Percentiles rank a stretch among this genome's conserved stretches.
Conservation (phyloP, 1,140 invertebrate genomes). For the Sinonovacula constricta region DNA sequence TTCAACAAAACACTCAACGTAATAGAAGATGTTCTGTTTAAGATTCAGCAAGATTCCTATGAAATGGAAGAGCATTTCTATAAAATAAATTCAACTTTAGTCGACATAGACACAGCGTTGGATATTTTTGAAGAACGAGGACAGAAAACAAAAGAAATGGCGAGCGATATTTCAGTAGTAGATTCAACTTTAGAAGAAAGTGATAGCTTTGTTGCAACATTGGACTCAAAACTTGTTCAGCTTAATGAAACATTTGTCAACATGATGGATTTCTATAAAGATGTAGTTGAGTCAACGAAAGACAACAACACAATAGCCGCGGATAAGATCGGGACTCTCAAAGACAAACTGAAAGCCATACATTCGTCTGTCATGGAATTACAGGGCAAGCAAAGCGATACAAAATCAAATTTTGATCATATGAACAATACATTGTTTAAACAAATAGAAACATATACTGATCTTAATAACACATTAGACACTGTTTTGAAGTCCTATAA, state of each 20-base stretch:
- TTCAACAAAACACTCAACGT: slow-evolving; percentile 39
- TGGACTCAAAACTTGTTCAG: neutral
- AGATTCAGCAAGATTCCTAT: slow-evolving; percentile 23
- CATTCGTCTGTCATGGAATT: neutral
- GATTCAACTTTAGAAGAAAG: neutral
- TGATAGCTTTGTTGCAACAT: neutral
- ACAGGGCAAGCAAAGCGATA: neutral
- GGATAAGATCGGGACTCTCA: neutral
- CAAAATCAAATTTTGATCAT: neutral
- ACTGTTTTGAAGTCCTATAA: slow-evolving; percentile 1
- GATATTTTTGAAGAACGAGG: slow-evolving; percentile 31
- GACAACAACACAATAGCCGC: slow-evolving; percentile 29
- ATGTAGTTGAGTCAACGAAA: slow-evolving; percentile 14
- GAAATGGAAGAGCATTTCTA: slow-evolving; percentile 36
- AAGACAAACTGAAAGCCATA: neutral
- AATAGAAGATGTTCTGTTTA: slow-evolving; percentile 18
- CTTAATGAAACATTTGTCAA: slow-evolving; percentile 11
- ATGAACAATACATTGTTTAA: slow-evolving; percentile 40
- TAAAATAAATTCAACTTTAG: slow-evolving; percentile 17
- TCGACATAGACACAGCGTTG: slow-evolving; percentile 24
- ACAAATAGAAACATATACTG: slow-evolving; percentile 14
- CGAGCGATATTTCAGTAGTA: slow-evolving; percentile 6
- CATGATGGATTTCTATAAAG: slow-evolving; percentile 14
- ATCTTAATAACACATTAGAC: slow-evolving; percentile 22
- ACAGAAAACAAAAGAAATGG: slow-evolving; percentile 5